Conservation (phyloP, 2,888 invertebrate species). For the Elegia similella region DNA sequence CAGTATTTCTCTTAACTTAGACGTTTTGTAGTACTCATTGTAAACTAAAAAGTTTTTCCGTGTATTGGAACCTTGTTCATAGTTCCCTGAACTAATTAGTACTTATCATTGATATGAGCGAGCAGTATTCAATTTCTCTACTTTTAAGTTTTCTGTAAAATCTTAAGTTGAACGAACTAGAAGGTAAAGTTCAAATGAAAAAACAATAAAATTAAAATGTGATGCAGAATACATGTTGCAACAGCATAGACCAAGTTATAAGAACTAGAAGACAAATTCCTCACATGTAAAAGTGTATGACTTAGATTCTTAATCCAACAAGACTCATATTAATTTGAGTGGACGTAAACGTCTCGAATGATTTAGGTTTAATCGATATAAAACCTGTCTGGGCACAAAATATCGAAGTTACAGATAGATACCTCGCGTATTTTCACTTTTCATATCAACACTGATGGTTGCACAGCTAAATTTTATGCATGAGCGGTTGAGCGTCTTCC, state of each 20-base stretch:
- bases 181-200: not conserved
- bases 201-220: not conserved
- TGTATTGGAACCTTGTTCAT: too few species aligned
- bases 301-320: not conserved
- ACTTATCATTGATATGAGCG: too few species aligned
- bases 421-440: not conserved
- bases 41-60: too few species aligned
- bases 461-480: too few species aligned
- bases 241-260: not conserved
- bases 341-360: constrained; percentile 12
- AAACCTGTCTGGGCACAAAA: constrained; percentile 18
- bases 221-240: not conserved
- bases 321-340: constrained; percentile 13
- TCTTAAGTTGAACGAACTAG: too few species aligned
- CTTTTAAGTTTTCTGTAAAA: too few species aligned
- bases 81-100: too few species aligned
- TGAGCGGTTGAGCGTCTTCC: too few species aligned
- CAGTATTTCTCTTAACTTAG: too few species aligned
- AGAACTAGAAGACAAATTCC: not conserved
- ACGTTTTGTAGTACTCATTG: too few species aligned
- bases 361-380: constrained; percentile 14
- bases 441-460: too few species aligned
- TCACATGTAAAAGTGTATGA: not conserved
- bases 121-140: too few species aligned
- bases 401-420: not conserved